A percentile compares a stretch with the other conserved stretches of the same genome.
Conservation (phyloP, 2,113 vertebrate species). For the Glareola pratincola region DNA sequence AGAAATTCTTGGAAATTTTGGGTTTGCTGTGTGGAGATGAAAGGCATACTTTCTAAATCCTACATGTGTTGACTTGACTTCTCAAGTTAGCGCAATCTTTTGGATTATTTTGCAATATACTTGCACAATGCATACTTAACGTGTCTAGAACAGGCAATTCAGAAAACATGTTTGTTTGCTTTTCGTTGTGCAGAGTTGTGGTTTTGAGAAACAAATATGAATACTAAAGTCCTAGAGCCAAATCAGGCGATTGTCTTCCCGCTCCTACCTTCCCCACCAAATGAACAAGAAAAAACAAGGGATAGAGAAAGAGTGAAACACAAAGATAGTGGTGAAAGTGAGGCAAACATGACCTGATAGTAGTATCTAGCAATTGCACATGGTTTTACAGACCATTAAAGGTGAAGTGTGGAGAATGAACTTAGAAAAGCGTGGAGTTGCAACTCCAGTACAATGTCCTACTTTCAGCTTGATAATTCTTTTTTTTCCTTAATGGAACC, state of each 20-base stretch:
- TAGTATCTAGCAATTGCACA: background rate
- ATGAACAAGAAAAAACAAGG: background rate
- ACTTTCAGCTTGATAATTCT: background rate
- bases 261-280: background rate
- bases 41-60: background rate
- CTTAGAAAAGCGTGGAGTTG: background rate
- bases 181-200: background rate
- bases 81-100: background rate
- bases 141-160: background rate
- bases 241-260: background rate
- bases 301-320: background rate
- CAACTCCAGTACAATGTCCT: background rate
- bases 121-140: background rate
- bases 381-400: background rate
- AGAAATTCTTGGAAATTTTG: background rate
- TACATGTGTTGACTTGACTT: background rate
- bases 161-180: slow-evolving; percentile 16
- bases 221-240: background rate
- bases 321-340: background rate
- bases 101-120: background rate
- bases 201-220: background rate
- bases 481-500: background rate
- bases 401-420: background rate
- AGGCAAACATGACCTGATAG: background rate
- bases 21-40: background rate